Percentiles rank a stretch among this genome's conserved stretches.
Conservation (phyloP, 2,797 vertebrate genomes). For the Hafferia zeledoni region DNA sequence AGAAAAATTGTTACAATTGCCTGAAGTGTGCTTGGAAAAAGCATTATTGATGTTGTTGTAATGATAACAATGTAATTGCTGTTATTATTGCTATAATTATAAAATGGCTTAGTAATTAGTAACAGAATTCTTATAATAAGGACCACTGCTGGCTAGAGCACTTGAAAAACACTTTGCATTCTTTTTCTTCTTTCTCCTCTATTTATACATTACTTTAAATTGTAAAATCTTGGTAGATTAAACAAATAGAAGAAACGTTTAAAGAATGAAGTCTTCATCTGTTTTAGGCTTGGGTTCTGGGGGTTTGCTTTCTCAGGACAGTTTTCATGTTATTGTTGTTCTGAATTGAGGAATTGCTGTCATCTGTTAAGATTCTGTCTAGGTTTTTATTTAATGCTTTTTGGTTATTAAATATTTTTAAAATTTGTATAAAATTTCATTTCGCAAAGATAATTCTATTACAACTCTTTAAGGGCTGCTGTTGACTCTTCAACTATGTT, state of each 20-base stretch:
- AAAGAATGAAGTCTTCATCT: neutral
- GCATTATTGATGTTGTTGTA: too few relatives aligned
- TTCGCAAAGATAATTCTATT: neutral
- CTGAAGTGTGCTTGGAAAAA: neutral
- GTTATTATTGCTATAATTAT: neutral
- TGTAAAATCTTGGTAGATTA: neutral
- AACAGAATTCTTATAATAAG: neutral
- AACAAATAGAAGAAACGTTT: neutral
- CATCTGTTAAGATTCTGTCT: neutral
- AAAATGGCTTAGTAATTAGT: neutral
- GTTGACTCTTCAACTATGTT: neutral
- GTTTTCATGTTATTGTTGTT: neutral
- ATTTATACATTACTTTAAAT: neutral
- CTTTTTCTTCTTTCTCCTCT: neutral
- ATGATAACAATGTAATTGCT: neutral
- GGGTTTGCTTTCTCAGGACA: neutral
- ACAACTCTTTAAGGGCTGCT: neutral
- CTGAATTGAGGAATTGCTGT: neutral
- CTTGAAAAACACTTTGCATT: neutral
- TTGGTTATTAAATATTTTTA: fast-evolving
- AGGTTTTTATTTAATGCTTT: neutral
- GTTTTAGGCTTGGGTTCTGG: neutral
- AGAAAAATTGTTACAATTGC: neutral
- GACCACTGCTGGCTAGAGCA: neutral
- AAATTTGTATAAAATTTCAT: neutral